Conservation (phyloP, 2,113 vertebrate species). For the Apodemus sylvaticus region DNA sequence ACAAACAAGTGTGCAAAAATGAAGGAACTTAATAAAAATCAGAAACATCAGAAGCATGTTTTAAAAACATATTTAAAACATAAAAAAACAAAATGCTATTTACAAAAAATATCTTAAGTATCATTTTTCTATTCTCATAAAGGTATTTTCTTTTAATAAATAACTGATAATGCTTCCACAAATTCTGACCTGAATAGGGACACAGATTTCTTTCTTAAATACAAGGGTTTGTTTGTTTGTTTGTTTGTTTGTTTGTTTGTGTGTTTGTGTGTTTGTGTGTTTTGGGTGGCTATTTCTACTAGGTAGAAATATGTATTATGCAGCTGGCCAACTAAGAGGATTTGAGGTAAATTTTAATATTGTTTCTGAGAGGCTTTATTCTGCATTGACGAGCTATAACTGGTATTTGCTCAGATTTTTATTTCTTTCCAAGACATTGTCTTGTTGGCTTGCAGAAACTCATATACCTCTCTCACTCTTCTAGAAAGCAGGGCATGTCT, state of each 20-base stretch:
- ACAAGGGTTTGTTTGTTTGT: neutral
- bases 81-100: neutral
- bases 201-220: conserved; percentile 6
- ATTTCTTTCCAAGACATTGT: conserved; percentile 11
- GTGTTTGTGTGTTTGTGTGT: neutral
- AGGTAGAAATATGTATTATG: neutral
- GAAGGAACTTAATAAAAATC: conserved; percentile 44
- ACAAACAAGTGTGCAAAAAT: neutral
- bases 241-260: neutral
- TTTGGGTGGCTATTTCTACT: neutral
- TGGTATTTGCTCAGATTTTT: neutral
- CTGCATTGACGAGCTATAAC: neutral
- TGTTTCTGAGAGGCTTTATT: neutral
- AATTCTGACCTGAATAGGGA: conserved; percentile 27
- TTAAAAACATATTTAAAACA: neutral
- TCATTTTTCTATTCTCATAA: conserved; percentile 9
- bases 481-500: too few relatives aligned
- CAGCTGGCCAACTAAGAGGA: neutral
- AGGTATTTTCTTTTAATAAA: neutral
- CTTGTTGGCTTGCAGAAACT: neutral
- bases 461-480: neutral
- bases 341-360: neutral
- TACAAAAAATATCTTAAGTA: neutral
- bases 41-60: neutral
- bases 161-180: neutral